Conservation (phyloP, 2,113 vertebrate genomes). For the Fulmarus glacialis region DNA sequence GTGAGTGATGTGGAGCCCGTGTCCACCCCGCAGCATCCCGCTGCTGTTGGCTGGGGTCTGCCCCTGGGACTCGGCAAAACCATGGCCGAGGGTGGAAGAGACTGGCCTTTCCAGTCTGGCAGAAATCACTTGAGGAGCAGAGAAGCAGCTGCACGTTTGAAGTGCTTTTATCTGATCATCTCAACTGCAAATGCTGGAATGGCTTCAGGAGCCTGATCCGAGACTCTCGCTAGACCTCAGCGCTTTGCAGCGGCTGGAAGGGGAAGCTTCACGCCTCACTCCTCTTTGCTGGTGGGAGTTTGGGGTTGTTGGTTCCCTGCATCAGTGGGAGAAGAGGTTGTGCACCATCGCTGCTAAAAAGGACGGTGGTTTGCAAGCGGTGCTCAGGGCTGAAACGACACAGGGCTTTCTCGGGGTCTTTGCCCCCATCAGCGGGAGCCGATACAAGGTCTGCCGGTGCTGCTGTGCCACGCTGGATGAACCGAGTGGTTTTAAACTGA, state of each 20-base stretch:
- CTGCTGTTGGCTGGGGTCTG: background rate
- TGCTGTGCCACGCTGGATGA: background rate
- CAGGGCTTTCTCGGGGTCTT: background rate
- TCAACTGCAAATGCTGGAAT: background rate
- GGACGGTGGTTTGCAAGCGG: background rate
- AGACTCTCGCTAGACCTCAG: background rate
- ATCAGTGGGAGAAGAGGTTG: background rate
- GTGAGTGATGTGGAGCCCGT: fast-evolving
- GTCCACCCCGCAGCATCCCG: background rate
- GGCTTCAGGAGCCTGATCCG: background rate
- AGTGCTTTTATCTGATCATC: background rate
- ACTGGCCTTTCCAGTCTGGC: background rate
- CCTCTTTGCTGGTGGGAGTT: background rate
- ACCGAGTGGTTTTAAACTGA: background rate
- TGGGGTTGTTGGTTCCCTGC: background rate
- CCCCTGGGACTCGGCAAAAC: background rate
- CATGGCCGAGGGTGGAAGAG: background rate
- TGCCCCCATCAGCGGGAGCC: fast-evolving
- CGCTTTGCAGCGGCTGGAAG: fast-evolving
- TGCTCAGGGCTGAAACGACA: fast-evolving
- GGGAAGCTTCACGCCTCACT: fast-evolving
- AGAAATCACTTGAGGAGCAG: background rate
- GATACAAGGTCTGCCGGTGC: fast-evolving
- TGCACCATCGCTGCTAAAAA: background rate
- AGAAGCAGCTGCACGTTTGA: background rate